These are phyloP conservation scores for Molorchus minor DNA, from an alignment of 2,888 invertebrate species.

Conservation along the genomic window DNA sequence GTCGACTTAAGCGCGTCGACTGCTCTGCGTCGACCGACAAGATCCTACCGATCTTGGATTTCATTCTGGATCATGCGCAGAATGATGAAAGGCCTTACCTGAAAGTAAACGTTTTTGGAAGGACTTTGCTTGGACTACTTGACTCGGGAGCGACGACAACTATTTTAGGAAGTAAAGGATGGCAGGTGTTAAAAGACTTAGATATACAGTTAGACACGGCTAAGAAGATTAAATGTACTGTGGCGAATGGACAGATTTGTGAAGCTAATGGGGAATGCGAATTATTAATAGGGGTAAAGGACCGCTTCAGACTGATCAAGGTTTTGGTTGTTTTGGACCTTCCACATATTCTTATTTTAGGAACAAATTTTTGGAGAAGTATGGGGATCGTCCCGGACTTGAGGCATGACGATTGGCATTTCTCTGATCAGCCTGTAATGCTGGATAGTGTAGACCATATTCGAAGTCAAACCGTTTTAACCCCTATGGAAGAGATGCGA, in stretches of 20 bases:
- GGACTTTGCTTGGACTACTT: slow-evolving; percentile 6
- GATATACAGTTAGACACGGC: neutral
- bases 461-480: too few species aligned
- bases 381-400: too few species aligned
- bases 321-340: slow-evolving; percentile 31
- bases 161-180: neutral
- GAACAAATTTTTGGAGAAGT: slow-evolving; percentile 33
- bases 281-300: slow-evolving; percentile 26
- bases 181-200: neutral
- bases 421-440: too few species aligned
- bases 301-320: slow-evolving; percentile 27
- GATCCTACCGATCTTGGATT: slow-evolving; percentile 5
- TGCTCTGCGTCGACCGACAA: neutral
- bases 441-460: too few species aligned
- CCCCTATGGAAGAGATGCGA: too few species aligned
- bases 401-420: too few species aligned
- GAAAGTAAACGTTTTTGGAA: neutral
- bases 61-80: slow-evolving; percentile 14
- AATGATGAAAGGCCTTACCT: slow-evolving; percentile 19
- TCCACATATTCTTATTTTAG: slow-evolving; percentile 31
- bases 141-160: slow-evolving; percentile 6
- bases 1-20: slow-evolving; percentile 5
- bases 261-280: slow-evolving; percentile 22
- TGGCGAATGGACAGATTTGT: slow-evolving; percentile 36
- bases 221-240: slow-evolving; percentile 15